phyloP scores from a whole-genome alignment of 2,113 vertebrate genomes.

The Hemibagrus wyckioides region DNA sequence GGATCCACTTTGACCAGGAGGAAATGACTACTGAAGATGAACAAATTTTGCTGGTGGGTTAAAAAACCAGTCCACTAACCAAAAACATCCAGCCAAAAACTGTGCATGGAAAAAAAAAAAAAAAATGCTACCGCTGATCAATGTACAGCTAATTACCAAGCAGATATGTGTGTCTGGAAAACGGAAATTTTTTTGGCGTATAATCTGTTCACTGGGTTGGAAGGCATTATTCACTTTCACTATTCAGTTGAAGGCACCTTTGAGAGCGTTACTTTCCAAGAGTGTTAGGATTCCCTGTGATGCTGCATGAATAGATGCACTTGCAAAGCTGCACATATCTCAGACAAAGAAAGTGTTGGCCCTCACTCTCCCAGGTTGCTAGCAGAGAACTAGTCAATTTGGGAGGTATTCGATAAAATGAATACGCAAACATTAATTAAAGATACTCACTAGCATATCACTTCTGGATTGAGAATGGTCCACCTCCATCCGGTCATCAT shows the following conservation, averaged over 20 bases:
- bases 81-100: neutral
- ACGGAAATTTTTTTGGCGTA: neutral
- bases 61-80: neutral
- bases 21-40: neutral
- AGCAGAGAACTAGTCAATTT: neutral
- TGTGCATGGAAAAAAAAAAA: neutral
- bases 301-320: neutral
- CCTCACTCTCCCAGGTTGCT: neutral
- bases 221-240: neutral
- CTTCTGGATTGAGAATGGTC: neutral
- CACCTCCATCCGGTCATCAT: neutral
- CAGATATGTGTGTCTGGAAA: neutral
- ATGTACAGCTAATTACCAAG: neutral
- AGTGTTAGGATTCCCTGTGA: neutral
- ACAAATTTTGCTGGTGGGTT: neutral
- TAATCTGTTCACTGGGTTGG: neutral
- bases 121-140: neutral
- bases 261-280: neutral
- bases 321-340: neutral
- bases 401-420: neutral
- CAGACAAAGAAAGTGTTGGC: neutral
- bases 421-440: no score
- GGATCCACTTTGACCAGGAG: neutral
- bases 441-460: neutral
- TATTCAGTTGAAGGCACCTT: neutral